Percentiles rank a stretch among this genome's conserved stretches.
Evolutionary conservation across 2,113 vertebrate genomes (phyloP).

Genomic region (Chrysochloris asiatica): DNA sequence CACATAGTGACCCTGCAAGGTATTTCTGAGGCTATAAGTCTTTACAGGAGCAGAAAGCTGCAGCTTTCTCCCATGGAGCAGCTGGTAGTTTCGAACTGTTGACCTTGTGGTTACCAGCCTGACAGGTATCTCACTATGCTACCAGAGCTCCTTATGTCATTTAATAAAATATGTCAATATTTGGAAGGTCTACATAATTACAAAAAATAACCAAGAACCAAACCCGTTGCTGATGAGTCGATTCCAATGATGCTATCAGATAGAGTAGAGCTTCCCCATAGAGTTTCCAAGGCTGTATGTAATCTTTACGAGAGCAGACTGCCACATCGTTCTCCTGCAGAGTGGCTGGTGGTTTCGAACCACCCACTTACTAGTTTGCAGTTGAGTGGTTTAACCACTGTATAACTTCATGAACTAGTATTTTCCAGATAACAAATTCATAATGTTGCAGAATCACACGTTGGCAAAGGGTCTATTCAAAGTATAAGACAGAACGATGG

Average conservation of each 20-base stretch:
- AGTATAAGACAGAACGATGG: slow-evolving; percentile 6
- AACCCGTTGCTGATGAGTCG: not conserved
- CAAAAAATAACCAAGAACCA: not conserved
- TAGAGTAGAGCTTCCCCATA: not conserved
- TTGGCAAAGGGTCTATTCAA: not conserved
- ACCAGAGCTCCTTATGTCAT: not conserved
- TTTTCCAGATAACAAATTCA: not conserved
- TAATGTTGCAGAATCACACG: not conserved
- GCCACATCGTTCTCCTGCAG: not conserved
- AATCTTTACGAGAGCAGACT: not conserved
- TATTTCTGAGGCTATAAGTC: too few relatives aligned
- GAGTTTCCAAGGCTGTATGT: not conserved
- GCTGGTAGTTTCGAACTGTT: too few relatives aligned
- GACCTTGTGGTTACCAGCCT: too few relatives aligned
- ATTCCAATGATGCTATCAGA: not conserved
- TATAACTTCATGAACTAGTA: not conserved
- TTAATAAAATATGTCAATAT: slow-evolving; percentile 22
- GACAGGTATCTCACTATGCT: too few relatives aligned
- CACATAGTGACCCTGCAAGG: too few relatives aligned
- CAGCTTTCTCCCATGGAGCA: too few relatives aligned
- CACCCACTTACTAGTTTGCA: not conserved
- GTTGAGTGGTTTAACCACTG: not conserved
- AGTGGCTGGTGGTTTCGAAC: not conserved
- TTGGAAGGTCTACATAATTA: not conserved
- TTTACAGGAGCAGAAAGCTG: too few relatives aligned